Conservation (phyloP, 2,797 vertebrate species). For the Knipowitschia caucasica region DNA sequence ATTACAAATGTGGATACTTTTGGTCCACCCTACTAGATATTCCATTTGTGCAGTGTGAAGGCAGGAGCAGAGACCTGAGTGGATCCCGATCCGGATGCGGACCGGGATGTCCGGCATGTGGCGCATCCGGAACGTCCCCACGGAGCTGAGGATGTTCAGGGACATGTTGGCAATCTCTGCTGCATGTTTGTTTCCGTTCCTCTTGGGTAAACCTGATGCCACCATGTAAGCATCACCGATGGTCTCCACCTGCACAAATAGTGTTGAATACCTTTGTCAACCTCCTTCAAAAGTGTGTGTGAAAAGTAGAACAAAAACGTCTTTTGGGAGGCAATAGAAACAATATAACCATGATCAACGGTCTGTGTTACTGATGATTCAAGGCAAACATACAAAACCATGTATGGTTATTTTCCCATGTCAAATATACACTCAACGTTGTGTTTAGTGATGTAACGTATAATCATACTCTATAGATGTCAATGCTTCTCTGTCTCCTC, state of each 20-base stretch:
- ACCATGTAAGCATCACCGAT: slow-evolving; percentile 88
- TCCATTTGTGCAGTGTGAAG: too few relatives aligned
- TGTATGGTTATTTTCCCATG: too few relatives aligned
- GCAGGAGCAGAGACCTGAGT: too few relatives aligned
- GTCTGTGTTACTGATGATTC: too few relatives aligned
- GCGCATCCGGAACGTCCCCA: slow-evolving; percentile 82
- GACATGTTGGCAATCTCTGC: slow-evolving; percentile 87
- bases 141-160: slow-evolving; percentile 84
- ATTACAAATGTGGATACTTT: too few relatives aligned
- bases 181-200: slow-evolving; percentile 83
- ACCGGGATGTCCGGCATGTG: slow-evolving; percentile 86
- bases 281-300: not conserved
- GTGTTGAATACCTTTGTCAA: not conserved
- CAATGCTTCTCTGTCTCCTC: too few relatives aligned
- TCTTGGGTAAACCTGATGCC: slow-evolving; percentile 82
- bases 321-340: not conserved
- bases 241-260: slow-evolving; percentile 77
- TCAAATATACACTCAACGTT: too few relatives aligned
- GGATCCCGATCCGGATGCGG: slow-evolving; percentile 84
- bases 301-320: not conserved
- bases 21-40: too few relatives aligned
- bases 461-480: too few relatives aligned
- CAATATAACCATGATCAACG: too few relatives aligned
- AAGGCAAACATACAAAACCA: too few relatives aligned
- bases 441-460: too few relatives aligned